phyloP scores from a whole-genome alignment of 2,113 vertebrate genomes.

The Saguinus midas region DNA sequence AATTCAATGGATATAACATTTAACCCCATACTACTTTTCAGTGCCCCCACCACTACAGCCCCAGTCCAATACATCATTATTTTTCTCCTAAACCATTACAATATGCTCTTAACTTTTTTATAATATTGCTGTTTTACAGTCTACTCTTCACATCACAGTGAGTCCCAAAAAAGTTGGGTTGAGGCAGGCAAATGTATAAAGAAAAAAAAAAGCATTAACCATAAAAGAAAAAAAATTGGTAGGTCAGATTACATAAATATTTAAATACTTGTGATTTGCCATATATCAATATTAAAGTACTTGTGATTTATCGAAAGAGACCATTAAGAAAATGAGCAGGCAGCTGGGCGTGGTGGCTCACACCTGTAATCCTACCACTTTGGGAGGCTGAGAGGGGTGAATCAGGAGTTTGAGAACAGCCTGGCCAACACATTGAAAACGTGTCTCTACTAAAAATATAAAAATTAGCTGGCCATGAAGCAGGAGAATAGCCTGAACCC shows the following conservation, averaged over 20 bases:
- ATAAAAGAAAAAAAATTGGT: not conserved
- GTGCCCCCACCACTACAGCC: not conserved
- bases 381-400: not conserved
- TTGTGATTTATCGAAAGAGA: conserved; percentile 14
- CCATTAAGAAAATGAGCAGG: not conserved
- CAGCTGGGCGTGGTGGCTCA: not conserved
- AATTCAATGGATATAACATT: not conserved
- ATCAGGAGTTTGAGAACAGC: not conserved
- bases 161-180: not conserved
- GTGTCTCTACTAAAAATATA: not conserved
- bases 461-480: not conserved
- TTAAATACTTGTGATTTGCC: not conserved
- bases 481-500: not conserved
- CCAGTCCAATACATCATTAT: not conserved
- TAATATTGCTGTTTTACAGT: not conserved
- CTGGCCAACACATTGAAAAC: not conserved
- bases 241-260: conserved; percentile 16
- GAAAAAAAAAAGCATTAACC: not conserved
- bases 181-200: not conserved
- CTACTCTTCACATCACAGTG: not conserved
- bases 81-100: not conserved
- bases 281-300: conserved; percentile 3
- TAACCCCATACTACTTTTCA: not conserved
- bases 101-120: not conserved
- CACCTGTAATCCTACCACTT: not conserved